phyloP scores from a whole-genome alignment of 1,140 invertebrate genomes.

The Drosophila nigrodunni region DNA sequence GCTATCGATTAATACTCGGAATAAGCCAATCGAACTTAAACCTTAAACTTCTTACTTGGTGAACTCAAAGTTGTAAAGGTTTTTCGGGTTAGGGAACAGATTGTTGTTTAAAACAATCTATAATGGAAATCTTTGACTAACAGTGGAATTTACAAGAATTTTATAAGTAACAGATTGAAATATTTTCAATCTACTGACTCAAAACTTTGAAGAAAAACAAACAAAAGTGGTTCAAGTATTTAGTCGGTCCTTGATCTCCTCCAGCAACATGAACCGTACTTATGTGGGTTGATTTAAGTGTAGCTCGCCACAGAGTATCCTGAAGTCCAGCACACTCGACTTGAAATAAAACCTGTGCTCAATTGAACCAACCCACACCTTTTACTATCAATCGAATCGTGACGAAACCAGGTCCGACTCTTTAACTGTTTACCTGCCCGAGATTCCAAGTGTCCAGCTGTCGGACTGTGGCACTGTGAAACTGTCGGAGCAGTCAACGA shows the following conservation, averaged over 20 bases:
- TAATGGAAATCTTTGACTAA: neutral
- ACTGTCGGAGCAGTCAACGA: slow-evolving; percentile 11
- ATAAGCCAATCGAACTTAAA: slow-evolving; percentile 11
- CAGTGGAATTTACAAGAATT: neutral
- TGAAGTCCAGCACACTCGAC: neutral
- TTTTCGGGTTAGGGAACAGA: neutral
- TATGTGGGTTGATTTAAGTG: too few species aligned
- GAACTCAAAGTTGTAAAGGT: slow-evolving; percentile 2
- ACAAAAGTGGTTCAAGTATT: too few species aligned
- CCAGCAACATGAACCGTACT: too few species aligned
- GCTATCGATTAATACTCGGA: slow-evolving; percentile 24
- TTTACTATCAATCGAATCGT: slow-evolving; percentile 65
- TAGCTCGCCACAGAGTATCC: neutral
- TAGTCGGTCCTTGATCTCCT: too few species aligned
- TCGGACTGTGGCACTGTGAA: neutral
- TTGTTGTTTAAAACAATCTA: neutral
- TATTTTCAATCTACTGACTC: too few species aligned
- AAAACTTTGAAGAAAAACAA: neutral
- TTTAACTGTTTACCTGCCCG: slow-evolving; percentile 13
- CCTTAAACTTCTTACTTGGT: neutral
- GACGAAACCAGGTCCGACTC: slow-evolving; percentile 49
- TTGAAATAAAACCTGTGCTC: slow-evolving; percentile 16
- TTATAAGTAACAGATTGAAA: too few species aligned
- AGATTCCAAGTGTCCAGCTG: slow-evolving; percentile 2
- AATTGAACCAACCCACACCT: slow-evolving; percentile 46